phyloP scores from a whole-genome alignment of 2,797 vertebrate genomes.

The Chaenodraco wilsoni region DNA sequence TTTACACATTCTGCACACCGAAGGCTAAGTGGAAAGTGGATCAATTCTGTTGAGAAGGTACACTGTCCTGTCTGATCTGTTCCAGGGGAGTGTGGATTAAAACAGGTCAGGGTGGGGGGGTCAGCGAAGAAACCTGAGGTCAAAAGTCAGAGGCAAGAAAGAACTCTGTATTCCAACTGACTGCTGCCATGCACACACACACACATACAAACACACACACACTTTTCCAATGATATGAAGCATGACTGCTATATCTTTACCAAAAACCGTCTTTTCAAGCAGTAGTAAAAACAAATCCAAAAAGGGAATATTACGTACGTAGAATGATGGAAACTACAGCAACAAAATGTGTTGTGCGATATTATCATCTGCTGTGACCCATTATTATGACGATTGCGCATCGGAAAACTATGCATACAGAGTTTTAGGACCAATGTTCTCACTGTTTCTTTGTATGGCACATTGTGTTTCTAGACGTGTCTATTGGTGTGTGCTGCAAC shows the following conservation, averaged over 20 bases:
- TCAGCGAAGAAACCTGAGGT: constrained; percentile 73
- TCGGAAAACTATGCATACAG: constrained; percentile 45
- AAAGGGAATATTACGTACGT: constrained; percentile 46
- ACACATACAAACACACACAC: constrained; percentile 36
- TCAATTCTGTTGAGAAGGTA: constrained; percentile 15
- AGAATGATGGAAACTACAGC: constrained; percentile 32
- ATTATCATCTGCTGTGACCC: constrained; percentile 43
- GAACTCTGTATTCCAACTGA: constrained; percentile 81
- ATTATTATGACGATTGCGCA: constrained; percentile 34
- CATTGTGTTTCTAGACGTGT: constrained; percentile 5
- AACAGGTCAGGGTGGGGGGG: constrained; percentile 76
- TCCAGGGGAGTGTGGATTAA: constrained; percentile 77
- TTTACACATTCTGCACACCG: constrained; percentile 2
- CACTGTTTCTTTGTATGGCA: background rate
- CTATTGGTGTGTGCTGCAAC: background rate
- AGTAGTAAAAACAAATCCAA: constrained; percentile 41
- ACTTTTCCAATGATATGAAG: constrained; percentile 20
- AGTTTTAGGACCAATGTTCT: constrained; percentile 13
- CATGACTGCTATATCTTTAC: constrained; percentile 6
- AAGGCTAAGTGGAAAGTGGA: background rate
- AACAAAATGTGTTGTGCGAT: constrained; percentile 35
- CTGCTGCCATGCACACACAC: constrained; percentile 50
- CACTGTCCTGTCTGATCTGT: constrained; percentile 57
- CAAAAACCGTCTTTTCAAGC: constrained; percentile 14
- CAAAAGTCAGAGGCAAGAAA: constrained; percentile 78